These are phyloP conservation scores for Calliopum simillimum DNA, from an alignment of 2,888 invertebrate species.

Conservation along the genomic window DNA sequence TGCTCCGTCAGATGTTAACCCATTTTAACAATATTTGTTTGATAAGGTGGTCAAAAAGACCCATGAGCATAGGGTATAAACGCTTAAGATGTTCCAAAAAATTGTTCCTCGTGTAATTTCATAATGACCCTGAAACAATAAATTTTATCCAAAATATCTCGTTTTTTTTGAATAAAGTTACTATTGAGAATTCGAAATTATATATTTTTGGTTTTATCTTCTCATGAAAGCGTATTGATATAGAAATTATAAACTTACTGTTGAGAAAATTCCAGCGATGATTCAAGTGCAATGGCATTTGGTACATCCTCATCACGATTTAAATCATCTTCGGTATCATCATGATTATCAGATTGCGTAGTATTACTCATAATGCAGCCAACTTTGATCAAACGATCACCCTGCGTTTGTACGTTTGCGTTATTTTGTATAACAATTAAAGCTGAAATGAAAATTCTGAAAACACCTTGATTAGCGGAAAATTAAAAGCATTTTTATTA, in stretches of 20 bases:
- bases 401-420: constrained; percentile 85
- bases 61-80: no score
- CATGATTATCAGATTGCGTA: constrained; percentile 47
- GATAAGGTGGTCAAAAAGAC: no score
- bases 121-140: no score
- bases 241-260: constrained; percentile 65
- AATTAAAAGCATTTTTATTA: background rate
- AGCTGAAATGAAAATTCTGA: constrained; percentile 79
- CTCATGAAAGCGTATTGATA: background rate
- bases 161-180: no score
- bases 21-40: no score
- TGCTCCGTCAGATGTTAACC: no score
- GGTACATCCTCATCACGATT: constrained; percentile 57
- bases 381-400: constrained; percentile 83
- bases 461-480: constrained; percentile 33
- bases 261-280: constrained; percentile 71
- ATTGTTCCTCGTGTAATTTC: no score
- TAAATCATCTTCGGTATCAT: constrained; percentile 38
- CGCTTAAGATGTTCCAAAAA: no score
- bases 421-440: constrained; percentile 87
- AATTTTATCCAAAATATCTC: no score
- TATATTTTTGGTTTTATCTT: constrained; percentile 2
- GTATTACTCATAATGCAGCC: constrained; percentile 78
- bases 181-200: no score
- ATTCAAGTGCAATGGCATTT: constrained; percentile 70